Base-by-base conservation (phyloP, 1,140 invertebrate species). In the Drosophila albomicans region DNA sequence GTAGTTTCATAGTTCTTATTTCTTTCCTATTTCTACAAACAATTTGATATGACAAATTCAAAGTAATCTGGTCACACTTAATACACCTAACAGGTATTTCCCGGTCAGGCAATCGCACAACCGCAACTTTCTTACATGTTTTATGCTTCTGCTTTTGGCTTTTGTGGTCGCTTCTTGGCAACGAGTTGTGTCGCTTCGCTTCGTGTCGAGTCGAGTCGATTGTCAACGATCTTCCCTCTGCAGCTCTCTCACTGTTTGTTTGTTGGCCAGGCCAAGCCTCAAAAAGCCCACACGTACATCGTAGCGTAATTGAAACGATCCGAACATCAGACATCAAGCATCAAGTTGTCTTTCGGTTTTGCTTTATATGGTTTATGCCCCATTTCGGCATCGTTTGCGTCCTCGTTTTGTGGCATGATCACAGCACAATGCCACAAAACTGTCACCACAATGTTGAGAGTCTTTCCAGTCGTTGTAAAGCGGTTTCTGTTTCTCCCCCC, bases 231-330 rank as follows among this genome's bases (percentile, higher is more conserved):
- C 72, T 51, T 46, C 10, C 58, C 20, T 32, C 0, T 25, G 20
- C 20, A 20, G 20, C 20, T 20, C 20, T 20, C 20, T 20, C 20
- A 20, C 20, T 20, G 20, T 25, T n/a, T 30, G 3, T 3, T 16
- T 20, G 54, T 41, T 41, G 16, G 48, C 48, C 20, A 20, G 41
- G 62, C 62, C 69, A 72, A 72, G 69, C 66, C 38, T 57, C 56
- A 35, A 67, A 56, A 73, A 56, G 15, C 57, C 54, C 35, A 68
- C 68, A 48, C 13, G 70, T n/a, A 38, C 46, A n/a, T 43, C 7
- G 35, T 10, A 8, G n/a, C 38, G 54, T 66, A 73, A 73, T 73
- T 73, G 70, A 74, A 74, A 56, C 71, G 64, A 61, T 62, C 54
- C 67, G 57, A 25, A 43, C 41, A 43, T 43, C 41, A 13, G 41